phyloP scores from a whole-genome alignment of 2,797 vertebrate species.

The Chloroceryle inda region DNA sequence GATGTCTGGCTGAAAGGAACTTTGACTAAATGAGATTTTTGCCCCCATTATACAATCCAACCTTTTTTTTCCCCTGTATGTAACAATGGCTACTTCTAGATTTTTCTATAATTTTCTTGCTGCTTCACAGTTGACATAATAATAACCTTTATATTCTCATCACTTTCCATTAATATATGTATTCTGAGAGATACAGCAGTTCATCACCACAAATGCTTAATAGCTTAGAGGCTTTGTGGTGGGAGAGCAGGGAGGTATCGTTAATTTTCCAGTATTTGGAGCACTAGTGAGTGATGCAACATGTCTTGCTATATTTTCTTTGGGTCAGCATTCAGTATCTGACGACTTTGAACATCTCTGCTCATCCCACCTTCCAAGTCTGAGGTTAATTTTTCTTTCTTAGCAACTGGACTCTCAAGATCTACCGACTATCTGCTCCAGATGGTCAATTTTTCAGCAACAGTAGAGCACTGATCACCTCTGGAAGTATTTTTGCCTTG shows the following conservation, averaged over 20 bases:
- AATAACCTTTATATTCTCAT: conserved; percentile 18
- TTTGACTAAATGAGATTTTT: conserved; percentile 42
- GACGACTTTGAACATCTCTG: background rate
- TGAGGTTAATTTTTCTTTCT: background rate
- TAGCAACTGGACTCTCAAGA: background rate
- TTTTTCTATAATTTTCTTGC: conserved; percentile 9
- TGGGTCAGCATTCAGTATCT: background rate
- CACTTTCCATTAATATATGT: background rate
- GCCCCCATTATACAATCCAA: conserved; percentile 24
- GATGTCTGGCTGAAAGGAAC: conserved; percentile 15
- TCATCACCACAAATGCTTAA: background rate
- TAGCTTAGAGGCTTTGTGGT: background rate
- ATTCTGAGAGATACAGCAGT: background rate
- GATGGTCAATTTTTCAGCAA: background rate
- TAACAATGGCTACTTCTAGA: conserved; percentile 13
- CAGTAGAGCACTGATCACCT: background rate
- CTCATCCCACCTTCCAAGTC: background rate
- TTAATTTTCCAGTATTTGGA: background rate
- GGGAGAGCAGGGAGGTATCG: background rate
- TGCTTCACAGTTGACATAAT: conserved; percentile 1
- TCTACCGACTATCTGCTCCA: background rate
- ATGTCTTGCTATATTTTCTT: background rate
- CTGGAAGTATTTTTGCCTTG: background rate
- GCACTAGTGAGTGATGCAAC: background rate
- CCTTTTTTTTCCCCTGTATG: background rate